phyloP scores from a whole-genome alignment of 2,113 vertebrate species.

The Rhegmatorhina hoffmannsi region DNA sequence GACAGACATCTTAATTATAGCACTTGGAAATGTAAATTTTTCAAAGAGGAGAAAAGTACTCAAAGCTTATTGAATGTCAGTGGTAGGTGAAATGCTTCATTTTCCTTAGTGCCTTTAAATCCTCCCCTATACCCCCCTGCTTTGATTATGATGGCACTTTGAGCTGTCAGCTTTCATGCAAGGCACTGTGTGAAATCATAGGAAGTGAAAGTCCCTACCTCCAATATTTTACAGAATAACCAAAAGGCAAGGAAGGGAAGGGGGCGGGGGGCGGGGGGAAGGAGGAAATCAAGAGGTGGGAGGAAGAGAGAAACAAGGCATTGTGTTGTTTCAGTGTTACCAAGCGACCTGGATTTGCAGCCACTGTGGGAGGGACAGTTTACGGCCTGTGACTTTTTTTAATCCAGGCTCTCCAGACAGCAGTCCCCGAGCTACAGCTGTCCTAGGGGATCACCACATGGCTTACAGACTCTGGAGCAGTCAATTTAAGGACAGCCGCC shows the following conservation, averaged over 20 bases:
- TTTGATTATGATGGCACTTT: neutral
- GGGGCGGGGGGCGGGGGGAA: neutral
- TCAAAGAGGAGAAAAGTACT: neutral
- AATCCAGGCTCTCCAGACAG: neutral
- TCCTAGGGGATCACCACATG: neutral
- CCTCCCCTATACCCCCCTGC: too few species aligned
- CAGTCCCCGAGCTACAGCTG: neutral
- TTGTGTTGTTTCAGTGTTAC: neutral
- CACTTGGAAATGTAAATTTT: neutral
- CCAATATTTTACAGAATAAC: neutral
- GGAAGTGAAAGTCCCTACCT: neutral
- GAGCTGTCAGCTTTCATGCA: neutral
- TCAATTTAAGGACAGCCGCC: neutral
- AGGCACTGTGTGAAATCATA: neutral
- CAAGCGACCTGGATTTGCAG: neutral
- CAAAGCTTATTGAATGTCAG: neutral
- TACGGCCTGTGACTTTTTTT: neutral
- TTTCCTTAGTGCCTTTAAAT: neutral
- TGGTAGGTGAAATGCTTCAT: neutral
- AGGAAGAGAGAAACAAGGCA: neutral
- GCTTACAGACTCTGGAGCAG: neutral
- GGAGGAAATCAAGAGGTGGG: neutral
- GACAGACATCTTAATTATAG: conserved; percentile 32
- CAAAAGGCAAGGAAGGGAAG: neutral
- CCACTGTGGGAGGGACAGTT: neutral